phyloP scores from a whole-genome alignment of 2,797 vertebrate species.

The Clarias platycephalus region DNA sequence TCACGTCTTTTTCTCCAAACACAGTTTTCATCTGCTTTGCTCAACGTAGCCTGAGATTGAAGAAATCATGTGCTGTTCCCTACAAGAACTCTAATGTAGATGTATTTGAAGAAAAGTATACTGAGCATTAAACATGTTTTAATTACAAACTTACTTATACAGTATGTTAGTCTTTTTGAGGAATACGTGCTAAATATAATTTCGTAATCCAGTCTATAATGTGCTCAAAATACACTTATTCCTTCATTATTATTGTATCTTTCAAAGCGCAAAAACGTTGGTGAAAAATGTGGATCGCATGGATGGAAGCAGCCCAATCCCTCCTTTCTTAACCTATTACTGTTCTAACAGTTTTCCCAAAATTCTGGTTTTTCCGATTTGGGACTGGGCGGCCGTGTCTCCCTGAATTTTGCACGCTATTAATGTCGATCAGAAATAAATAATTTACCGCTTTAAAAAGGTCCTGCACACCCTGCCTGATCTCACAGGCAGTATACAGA shows the following conservation, averaged over 20 bases:
- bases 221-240: background rate
- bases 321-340: too few relatives aligned
- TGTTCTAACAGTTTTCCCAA: too few relatives aligned
- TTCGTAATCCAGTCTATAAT: background rate
- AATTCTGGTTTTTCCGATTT: too few relatives aligned
- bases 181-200: background rate
- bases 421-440: too few relatives aligned
- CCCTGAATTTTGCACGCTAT: too few relatives aligned
- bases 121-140: background rate
- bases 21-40: constrained; percentile 28
- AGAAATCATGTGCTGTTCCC: background rate
- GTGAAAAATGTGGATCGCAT: too few relatives aligned
- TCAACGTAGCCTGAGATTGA: constrained; percentile 24
- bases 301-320: too few relatives aligned
- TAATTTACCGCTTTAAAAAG: too few relatives aligned
- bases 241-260: background rate
- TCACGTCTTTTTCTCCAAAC: constrained; percentile 35
- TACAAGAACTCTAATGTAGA: background rate
- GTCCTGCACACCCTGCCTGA: too few relatives aligned
- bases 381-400: too few relatives aligned
- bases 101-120: background rate
- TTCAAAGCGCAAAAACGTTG: too few relatives aligned
- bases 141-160: background rate
- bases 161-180: background rate
- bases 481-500: too few relatives aligned